Evolutionary conservation across 2,888 invertebrate genomes (phyloP).

Genomic region (Proisotoma minuta): DNA sequence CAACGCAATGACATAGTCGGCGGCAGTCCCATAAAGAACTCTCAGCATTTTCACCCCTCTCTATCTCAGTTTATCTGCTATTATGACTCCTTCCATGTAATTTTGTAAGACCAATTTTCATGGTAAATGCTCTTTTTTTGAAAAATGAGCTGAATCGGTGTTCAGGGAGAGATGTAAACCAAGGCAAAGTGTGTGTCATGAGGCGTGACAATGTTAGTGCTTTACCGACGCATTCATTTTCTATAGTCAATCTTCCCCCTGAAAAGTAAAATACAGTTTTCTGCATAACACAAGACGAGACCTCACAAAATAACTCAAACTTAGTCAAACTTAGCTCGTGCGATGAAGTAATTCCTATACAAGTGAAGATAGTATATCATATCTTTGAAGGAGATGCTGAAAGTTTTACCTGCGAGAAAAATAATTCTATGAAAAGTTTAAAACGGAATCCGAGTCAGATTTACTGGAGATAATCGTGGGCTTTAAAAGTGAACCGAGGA

Average conservation of each 20-base stretch:
- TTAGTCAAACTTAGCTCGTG: too few relatives aligned
- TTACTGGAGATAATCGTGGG: not conserved
- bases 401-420: too few relatives aligned
- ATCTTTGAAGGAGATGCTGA: too few relatives aligned
- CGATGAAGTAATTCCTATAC: too few relatives aligned
- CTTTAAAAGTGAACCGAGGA: slow-evolving; percentile 1
- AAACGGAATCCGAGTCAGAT: too few relatives aligned
- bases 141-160: slow-evolving; percentile 9
- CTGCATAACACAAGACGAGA: too few relatives aligned
- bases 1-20: not conserved
- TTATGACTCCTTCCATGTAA: slow-evolving; percentile 13
- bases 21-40: not conserved
- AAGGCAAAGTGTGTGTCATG: slow-evolving; percentile 32
- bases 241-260: too few relatives aligned
- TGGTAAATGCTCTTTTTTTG: slow-evolving; percentile 35
- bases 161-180: slow-evolving; percentile 17
- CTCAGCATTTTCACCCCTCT: not conserved
- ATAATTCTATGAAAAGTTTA: too few relatives aligned
- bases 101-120: slow-evolving; percentile 31
- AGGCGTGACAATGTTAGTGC: slow-evolving; percentile 36
- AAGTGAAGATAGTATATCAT: too few relatives aligned
- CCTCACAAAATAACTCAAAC: too few relatives aligned
- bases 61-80: not conserved
- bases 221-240: slow-evolving; percentile 9
- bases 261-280: too few relatives aligned